phyloP scores from a whole-genome alignment of 2,113 vertebrate species.

The Lepidothrix coronata region DNA sequence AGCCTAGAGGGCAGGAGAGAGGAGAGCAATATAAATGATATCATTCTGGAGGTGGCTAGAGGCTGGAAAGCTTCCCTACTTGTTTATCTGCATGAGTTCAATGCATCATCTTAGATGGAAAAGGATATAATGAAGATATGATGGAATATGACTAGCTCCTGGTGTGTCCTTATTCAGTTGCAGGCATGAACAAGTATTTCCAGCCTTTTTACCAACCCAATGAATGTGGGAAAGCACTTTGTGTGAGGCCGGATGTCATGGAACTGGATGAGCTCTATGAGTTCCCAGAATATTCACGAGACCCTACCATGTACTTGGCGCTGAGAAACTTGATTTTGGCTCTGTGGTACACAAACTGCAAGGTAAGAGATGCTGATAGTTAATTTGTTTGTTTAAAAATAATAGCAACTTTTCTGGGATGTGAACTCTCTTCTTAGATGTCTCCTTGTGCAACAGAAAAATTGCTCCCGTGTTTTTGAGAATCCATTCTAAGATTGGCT shows the following conservation, averaged over 20 bases:
- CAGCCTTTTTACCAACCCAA: conserved; percentile 99
- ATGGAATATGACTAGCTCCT: background rate
- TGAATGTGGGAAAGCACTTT: conserved; percentile 96
- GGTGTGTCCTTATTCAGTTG: conserved; percentile 68
- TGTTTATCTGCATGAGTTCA: background rate
- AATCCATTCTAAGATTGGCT: background rate
- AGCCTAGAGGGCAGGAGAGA: background rate
- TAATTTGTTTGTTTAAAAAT: background rate
- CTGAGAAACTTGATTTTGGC: conserved; percentile 94
- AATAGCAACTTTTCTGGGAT: background rate
- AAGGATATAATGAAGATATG: accelerated
- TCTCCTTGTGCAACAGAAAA: background rate
- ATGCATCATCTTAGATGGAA: background rate
- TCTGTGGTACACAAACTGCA: conserved; percentile 91
- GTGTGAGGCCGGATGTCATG: conserved; percentile 97
- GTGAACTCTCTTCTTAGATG: background rate
- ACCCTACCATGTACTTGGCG: conserved; percentile 97
- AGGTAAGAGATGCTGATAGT: conserved; percentile 66
- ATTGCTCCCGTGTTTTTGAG: background rate
- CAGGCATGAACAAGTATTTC: conserved; percentile 92
- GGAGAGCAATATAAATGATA: background rate
- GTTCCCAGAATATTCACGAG: conserved; percentile 96
- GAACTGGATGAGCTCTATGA: conserved; percentile 98
- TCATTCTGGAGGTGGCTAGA: background rate
- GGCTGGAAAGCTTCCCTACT: background rate